phyloP scores from a whole-genome alignment of 2,113 vertebrate genomes.

The Hemiprocne comata region DNA sequence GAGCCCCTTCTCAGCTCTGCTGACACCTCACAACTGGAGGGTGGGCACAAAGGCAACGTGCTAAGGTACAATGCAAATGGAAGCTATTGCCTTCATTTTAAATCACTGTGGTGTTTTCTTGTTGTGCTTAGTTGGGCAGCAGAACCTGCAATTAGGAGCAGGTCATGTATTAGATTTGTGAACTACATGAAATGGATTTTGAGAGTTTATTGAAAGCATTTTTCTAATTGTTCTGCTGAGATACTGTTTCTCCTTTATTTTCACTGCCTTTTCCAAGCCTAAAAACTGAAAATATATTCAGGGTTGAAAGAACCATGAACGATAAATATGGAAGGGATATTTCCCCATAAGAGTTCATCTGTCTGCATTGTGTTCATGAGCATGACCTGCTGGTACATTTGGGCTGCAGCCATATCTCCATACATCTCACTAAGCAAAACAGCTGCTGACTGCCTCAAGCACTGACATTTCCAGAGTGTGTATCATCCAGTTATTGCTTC shows the following conservation, averaged over 20 bases:
- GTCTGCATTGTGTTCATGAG: not conserved
- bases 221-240: not conserved
- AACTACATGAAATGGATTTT: not conserved
- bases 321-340: not conserved
- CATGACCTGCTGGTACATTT: not conserved
- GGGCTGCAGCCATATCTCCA: not conserved
- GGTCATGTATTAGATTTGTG: not conserved
- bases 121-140: not conserved
- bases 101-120: not conserved
- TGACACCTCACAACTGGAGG: not conserved
- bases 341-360: not conserved
- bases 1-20: not conserved
- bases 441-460: not conserved
- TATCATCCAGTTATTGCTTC: not conserved
- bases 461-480: not conserved
- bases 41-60: not conserved
- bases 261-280: not conserved
- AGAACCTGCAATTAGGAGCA: not conserved
- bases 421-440: not conserved
- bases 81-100: not conserved
- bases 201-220: not conserved
- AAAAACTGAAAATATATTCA: not conserved
- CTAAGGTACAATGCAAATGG: not conserved
- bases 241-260: not conserved
- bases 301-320: not conserved